phyloP scores from a whole-genome alignment of 2,797 vertebrate genomes.

The Hipposideros larvatus region DNA sequence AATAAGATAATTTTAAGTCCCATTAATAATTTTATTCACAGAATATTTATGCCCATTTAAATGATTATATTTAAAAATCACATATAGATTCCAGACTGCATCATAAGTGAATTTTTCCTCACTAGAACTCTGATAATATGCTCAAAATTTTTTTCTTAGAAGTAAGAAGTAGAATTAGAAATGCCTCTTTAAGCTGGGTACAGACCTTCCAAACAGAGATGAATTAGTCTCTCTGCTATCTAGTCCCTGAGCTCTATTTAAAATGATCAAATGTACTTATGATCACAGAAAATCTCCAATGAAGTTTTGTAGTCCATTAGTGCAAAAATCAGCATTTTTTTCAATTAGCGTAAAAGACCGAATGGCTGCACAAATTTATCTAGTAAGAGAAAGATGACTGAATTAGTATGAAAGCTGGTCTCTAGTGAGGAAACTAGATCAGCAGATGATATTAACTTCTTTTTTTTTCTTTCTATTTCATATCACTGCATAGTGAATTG shows the following conservation, averaged over 20 bases:
- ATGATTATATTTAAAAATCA: slow-evolving; percentile 5
- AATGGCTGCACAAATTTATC: slow-evolving; percentile 73
- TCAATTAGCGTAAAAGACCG: slow-evolving; percentile 75
- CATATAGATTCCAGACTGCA: neutral
- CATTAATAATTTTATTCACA: neutral
- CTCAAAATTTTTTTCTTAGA: slow-evolving; percentile 54
- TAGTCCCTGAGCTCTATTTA: slow-evolving; percentile 73
- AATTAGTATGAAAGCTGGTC: slow-evolving; percentile 68
- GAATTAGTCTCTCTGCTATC: slow-evolving; percentile 66
- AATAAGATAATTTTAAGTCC: neutral
- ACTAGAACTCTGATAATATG: slow-evolving; percentile 45
- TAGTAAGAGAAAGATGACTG: slow-evolving; percentile 63
- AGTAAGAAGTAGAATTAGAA: slow-evolving; percentile 68
- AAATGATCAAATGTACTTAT: slow-evolving; percentile 79
- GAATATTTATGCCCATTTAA: neutral
- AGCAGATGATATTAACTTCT: slow-evolving; percentile 59
- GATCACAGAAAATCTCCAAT: slow-evolving; percentile 74
- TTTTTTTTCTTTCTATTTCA: slow-evolving; percentile 59
- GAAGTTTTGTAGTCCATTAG: slow-evolving; percentile 69
- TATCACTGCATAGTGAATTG: slow-evolving; percentile 27
- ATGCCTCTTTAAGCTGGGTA: slow-evolving; percentile 51
- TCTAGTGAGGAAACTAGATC: slow-evolving; percentile 48
- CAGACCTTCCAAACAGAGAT: slow-evolving; percentile 65
- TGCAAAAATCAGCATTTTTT: slow-evolving; percentile 80
- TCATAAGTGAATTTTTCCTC: slow-evolving; percentile 45